Evolutionary conservation across 2,888 invertebrate genomes (phyloP), one percentile per base, ranked within the genome.

Genomic region (Pyrocoelia pectoralis): DNA sequence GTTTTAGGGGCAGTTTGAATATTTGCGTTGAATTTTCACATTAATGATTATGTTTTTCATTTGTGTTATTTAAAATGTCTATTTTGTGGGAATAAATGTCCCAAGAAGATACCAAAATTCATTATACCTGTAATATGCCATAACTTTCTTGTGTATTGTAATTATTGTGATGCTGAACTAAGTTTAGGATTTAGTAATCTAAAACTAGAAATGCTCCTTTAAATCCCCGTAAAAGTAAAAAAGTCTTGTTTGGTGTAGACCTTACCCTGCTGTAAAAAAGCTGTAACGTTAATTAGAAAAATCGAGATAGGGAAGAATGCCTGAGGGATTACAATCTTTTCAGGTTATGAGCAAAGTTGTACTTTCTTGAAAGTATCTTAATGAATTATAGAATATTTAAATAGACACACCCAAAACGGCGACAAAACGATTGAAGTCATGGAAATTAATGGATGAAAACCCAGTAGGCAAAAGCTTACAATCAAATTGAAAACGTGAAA

Each of bases 271-370:
- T 33, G 4, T 24, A 8, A 24, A 53, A 53, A 40, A 53, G 19
- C 18, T 41, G 40, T 41, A 53, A 53, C 38, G 38, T 53, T 53
- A 53, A 53, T 53, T 53, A 53, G 53, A 53, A 53, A 53, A 53
- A 53, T 53, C 40, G 40, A 18, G 19, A 24, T 12, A 53, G 19
- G 40, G 38, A 53, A 53, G 29, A 53, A 53, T 53, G 18, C 53
- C 53, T 12, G 1, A 53, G 53, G 53, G 53, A 53, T 53, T 53
- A 41, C 17, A 53, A 53, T 53, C 41, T 40, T 53, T 53, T 18
- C 38, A 53, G 18, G 53, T 53, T 53, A 53, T 40, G 19, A 18
- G 40, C 15, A 18, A 40, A 53, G 53, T 41, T 53, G 18, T 53
- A 40, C 19, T 53, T 41, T 40, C 10, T 14, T 14, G 13, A 14